A percentile compares a stretch with the other conserved stretches of the same genome.
These are phyloP conservation scores for Dendrocopos noguchii DNA, from an alignment of 2,113 vertebrate genomes.

Conservation along the genomic window DNA sequence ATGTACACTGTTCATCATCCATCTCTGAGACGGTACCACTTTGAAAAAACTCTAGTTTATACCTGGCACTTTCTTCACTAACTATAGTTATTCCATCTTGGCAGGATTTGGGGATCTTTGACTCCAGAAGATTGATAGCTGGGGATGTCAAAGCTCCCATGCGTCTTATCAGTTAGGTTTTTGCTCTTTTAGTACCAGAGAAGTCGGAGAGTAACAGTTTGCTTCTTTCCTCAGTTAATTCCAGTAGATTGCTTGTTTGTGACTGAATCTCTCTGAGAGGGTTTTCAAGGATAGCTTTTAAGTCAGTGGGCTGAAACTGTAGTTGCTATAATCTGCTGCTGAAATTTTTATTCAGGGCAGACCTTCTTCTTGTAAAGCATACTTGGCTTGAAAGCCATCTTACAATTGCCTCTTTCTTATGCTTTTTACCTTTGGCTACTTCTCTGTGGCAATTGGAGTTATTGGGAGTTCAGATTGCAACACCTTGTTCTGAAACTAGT, in stretches of 20 bases:
- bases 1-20: background rate
- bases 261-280: background rate
- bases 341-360: background rate
- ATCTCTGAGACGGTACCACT: background rate
- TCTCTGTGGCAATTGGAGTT: background rate
- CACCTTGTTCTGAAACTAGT: background rate
- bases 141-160: background rate
- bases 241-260: background rate
- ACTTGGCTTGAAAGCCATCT: background rate
- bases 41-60: background rate
- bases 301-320: background rate
- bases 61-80: background rate
- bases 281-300: background rate
- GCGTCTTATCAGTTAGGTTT: background rate
- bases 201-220: background rate
- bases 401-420: background rate
- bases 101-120: background rate
- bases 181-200: background rate
- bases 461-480: background rate
- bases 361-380: background rate
- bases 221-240: background rate
- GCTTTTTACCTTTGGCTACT: background rate
- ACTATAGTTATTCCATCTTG: background rate
- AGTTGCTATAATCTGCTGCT: background rate
- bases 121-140: background rate